Percentiles rank a stretch among this genome's conserved stretches.
These are phyloP conservation scores for Philypnodon macrostomus DNA, from an alignment of 2,797 vertebrate species.

Conservation along the genomic window DNA sequence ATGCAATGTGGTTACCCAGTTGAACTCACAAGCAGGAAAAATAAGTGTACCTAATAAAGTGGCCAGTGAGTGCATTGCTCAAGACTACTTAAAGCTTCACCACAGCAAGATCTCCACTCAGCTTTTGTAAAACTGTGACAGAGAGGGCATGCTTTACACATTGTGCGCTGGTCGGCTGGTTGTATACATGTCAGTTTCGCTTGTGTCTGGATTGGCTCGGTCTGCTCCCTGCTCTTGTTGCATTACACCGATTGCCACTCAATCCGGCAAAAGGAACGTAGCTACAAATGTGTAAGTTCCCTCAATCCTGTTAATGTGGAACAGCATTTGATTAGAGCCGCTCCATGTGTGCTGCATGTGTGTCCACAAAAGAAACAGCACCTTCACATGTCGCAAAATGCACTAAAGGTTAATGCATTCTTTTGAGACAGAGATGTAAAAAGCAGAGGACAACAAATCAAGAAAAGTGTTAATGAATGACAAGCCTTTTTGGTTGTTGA, in stretches of 20 bases:
- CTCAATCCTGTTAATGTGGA: conserved; percentile 81
- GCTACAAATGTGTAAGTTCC: conserved; percentile 59
- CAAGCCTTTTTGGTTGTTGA: too few species aligned
- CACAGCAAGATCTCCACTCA: too few species aligned
- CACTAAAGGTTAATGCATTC: conserved; percentile 17
- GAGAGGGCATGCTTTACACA: conserved; percentile 58
- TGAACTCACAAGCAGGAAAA: too few species aligned
- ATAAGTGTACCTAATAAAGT: too few species aligned
- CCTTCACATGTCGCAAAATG: conserved; percentile 29
- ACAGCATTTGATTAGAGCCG: conserved; percentile 80
- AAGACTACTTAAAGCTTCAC: too few species aligned
- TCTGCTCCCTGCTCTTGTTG: conserved; percentile 63
- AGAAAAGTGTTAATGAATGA: too few species aligned
- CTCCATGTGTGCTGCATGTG: conserved; percentile 52
- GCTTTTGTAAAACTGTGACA: conserved; percentile 49
- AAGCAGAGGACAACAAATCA: background rate
- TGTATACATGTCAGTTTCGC: conserved; percentile 63
- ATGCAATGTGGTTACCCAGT: too few species aligned
- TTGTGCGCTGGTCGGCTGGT: conserved; percentile 48
- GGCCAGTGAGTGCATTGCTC: too few species aligned
- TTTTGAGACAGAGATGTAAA: conserved; percentile 27
- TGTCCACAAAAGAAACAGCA: conserved; percentile 33
- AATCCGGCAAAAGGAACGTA: conserved; percentile 52
- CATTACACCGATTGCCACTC: conserved; percentile 75
- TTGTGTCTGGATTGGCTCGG: conserved; percentile 52